Base-by-base conservation (phyloP, 2,113 vertebrate species). In the Hipposideros armiger region DNA sequence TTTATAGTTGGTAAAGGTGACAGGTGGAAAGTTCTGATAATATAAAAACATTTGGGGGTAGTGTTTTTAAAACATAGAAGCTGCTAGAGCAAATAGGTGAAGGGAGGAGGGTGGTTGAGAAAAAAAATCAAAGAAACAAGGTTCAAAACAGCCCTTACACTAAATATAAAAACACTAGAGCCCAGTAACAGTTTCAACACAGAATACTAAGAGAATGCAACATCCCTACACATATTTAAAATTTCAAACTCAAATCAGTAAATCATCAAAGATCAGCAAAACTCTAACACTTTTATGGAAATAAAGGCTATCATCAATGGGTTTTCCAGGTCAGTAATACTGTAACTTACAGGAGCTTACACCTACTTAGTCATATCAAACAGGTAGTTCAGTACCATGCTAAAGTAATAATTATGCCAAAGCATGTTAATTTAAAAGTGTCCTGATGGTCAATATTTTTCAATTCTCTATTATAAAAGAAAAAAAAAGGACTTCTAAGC, bases 161-260 rank as follows among this genome's bases (percentile, higher is more conserved):
- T 94, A 93, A 94, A 91, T 67, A 74, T 36, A 77, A 94, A 95
- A 82, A 87, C 56, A 76, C 62, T 36, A 19, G 17, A 91, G 11
- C 4, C 40, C 45, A 83, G 26, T 76, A 76, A 84, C 32, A 86
- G 15, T 92, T 92, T 93, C 50, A 78, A 90, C 69, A 87, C 17
- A 52, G 36, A n/a, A 74, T 19, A 50, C 24, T 77, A 26, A 95
- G 28, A 85, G 9, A 91, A 74, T 60, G 10, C 30, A 96, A 56
- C 69, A 77, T 20, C 40, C 32, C 67, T 88, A 91, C 1, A 52
- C 20, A 78, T 62, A 89, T 54, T 84, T 91, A 60, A 95, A 97
- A 66, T 54, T 92, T 78, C 69, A 82, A 91, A 94, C 45, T 94
- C 66, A 72, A 92, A 96, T 90, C 72, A 91, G 9, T 45, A 94